Conservation (phyloP, 2,113 vertebrate species). For the Crypturellus undulatus region DNA sequence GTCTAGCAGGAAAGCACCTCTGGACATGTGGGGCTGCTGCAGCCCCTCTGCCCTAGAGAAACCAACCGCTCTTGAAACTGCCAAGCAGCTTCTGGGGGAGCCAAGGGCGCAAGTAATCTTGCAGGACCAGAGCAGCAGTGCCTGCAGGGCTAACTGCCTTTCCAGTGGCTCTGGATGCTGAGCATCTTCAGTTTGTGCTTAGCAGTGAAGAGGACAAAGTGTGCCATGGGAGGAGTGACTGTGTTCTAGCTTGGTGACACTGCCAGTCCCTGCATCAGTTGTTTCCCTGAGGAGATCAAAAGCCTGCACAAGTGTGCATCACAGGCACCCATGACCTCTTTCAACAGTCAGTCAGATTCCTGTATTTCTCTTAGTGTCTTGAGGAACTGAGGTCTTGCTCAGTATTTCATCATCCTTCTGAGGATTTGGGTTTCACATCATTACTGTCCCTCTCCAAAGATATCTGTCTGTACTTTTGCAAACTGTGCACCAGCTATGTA, state of each 20-base stretch:
- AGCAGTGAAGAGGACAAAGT: accelerated
- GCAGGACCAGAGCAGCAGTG: accelerated
- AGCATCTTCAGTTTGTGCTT: background rate
- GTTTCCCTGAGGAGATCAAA: background rate
- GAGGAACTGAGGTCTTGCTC: background rate
- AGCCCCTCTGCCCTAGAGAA: background rate
- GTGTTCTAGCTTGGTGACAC: background rate
- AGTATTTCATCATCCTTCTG: background rate
- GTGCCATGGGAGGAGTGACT: background rate
- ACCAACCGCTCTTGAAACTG: background rate
- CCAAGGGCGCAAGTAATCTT: background rate
- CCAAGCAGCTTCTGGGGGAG: accelerated
- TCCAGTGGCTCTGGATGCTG: background rate
- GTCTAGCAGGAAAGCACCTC: background rate
- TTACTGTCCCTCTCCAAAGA: background rate
- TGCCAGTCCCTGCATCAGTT: background rate
- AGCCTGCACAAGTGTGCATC: background rate
- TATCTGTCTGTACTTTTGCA: accelerated
- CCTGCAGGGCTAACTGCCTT: background rate
- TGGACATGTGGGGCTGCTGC: background rate
- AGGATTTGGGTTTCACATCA: background rate
- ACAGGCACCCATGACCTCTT: background rate
- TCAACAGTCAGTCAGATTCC: background rate
- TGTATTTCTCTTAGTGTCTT: background rate
- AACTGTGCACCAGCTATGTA: accelerated